These are phyloP conservation scores for Hypercompe scribonia DNA, from an alignment of 2,888 invertebrate species.

Conservation along the genomic window DNA sequence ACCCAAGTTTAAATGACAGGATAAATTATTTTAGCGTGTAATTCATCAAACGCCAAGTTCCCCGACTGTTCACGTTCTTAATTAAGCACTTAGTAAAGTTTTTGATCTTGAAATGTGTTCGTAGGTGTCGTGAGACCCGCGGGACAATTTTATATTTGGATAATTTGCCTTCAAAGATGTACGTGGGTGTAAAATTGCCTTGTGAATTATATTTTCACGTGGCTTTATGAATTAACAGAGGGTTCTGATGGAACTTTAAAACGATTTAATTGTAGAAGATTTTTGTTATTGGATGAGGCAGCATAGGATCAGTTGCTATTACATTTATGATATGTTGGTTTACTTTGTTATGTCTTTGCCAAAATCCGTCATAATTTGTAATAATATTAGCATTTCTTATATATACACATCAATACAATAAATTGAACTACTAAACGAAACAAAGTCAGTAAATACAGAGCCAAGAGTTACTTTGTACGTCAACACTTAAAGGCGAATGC, in stretches of 20 bases:
- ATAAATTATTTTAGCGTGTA: conserved; percentile 10
- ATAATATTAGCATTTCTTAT: not conserved
- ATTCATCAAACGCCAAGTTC: conserved; percentile 17
- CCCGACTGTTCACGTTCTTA: conserved; percentile 17
- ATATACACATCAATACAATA: not conserved
- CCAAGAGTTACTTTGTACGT: not conserved
- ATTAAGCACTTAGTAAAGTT: conserved; percentile 38
- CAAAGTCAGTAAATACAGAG: not conserved
- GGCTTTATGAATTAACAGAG: not conserved
- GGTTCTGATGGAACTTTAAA: not conserved
- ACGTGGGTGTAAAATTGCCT: not conserved
- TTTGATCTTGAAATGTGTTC: conserved; percentile 7
- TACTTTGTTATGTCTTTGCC: too few species aligned
- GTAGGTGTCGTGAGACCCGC: not conserved
- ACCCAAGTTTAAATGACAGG: conserved; percentile 5
- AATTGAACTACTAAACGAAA: conserved; percentile 1
- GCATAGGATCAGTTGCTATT: too few species aligned
- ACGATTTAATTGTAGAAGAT: not conserved
- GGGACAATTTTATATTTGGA: not conserved
- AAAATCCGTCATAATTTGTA: not conserved
- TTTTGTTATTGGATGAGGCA: not conserved
- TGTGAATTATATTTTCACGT: not conserved
- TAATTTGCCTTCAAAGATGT: not conserved
- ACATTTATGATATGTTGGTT: too few species aligned
- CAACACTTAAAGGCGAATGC: conserved; percentile 12